phyloP scores from a whole-genome alignment of 2,113 vertebrate species.

The Meles meles region DNA sequence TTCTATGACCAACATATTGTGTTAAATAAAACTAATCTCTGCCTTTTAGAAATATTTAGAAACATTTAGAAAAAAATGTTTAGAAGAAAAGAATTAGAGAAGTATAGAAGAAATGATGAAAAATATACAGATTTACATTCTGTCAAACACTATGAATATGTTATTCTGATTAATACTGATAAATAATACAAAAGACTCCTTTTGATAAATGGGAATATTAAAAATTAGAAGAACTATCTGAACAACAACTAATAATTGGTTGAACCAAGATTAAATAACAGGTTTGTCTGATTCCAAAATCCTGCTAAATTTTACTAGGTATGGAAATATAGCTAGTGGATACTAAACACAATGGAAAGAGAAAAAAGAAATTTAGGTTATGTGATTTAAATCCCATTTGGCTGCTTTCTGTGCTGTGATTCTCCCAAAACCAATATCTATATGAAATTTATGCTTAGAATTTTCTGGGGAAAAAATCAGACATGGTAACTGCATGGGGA shows the following conservation, averaged over 20 bases:
- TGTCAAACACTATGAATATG: background rate
- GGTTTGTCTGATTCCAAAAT: background rate
- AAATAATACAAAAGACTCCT: background rate
- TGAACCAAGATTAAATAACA: background rate
- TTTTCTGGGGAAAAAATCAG: background rate
- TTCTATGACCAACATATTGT: background rate
- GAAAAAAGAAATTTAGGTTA: background rate
- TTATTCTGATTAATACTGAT: background rate
- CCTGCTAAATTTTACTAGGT: background rate
- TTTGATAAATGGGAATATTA: background rate
- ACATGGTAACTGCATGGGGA: background rate
- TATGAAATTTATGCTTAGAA: background rate
- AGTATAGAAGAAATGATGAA: background rate
- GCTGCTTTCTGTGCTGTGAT: background rate
- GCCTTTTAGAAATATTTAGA: too few species aligned
- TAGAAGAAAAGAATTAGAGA: background rate
- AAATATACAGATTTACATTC: background rate
- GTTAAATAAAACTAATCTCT: background rate
- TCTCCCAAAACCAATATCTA: background rate
- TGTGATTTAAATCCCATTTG: background rate
- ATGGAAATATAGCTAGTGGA: background rate
- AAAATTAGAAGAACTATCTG: background rate
- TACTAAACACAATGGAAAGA: background rate
- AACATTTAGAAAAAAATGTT: background rate
- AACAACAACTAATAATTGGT: background rate